Evolutionary conservation across 2,797 vertebrate species (phyloP), one percentile per base, ranked within the genome.

Genomic region (Coilia nasus): DNA sequence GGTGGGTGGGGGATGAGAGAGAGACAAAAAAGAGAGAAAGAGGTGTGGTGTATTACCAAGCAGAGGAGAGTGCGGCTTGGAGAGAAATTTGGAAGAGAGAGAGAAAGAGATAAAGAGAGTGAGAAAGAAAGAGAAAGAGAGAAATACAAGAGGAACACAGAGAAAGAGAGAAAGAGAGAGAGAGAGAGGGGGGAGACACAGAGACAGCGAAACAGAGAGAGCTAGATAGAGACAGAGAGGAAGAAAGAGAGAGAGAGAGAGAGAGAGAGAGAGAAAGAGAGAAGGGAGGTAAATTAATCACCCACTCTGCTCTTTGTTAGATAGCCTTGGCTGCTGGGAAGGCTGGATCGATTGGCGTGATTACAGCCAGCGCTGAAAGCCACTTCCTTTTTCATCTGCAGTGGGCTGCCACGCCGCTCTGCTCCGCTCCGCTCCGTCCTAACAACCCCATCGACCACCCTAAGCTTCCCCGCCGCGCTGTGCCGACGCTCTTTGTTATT

Each of bases 341-440:
- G 86, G 78, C 83, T 54, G 84, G 85, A 91, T 93, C 89, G 82
- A 92, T 92, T 83, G 81, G 17, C 85, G 85, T 90, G 89, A 93
- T 93, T 93, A 92, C 87, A 85, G 85, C 85, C 54, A 84, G 86
- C 81, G 88, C 89, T 86, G 86, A 87, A 89, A 85, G 86, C 80
- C 87, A 88, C 90, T 90, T 92, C 87, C 88, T 90, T 90, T 92
- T 90, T 89, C 87, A 91, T 90, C 90, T 89, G 89, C 86, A 87
- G 87, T 87, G 82, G 84, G 5, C 89, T 80, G 86, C 87, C 50
- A 14, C 46, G 41, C 50, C 83, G 88, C 83, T 50, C 82, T 9
- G 14, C 50, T 10, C 9, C 50, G 50, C 50, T 54, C 15, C 31
- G 35, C 31, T 41, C 81, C 85, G 89, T 85, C 85, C 88, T 81